A percentile compares a stretch with the other conserved stretches of the same genome.
phyloP scores from a whole-genome alignment of 2,113 vertebrate species.

The Apeltes quadracus region DNA sequence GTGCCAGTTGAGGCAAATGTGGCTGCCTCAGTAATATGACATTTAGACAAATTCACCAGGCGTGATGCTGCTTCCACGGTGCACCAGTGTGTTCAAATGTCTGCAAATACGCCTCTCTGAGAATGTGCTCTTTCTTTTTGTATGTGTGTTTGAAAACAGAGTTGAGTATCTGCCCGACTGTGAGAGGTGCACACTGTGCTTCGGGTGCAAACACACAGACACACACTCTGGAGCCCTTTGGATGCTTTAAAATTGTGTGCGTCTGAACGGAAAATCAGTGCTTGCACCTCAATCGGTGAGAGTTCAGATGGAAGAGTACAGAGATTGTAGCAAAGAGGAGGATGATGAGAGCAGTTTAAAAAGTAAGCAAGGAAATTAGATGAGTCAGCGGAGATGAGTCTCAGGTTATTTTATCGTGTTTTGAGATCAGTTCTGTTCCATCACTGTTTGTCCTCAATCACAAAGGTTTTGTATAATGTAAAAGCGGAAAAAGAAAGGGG shows the following conservation, averaged over 20 bases:
- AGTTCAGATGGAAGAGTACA: conserved; percentile 65
- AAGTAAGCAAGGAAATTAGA: conserved; percentile 47
- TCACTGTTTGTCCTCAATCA: conserved; percentile 53
- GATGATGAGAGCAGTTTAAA: conserved; percentile 41
- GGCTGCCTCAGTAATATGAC: conserved; percentile 59
- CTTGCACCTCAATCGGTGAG: conserved; percentile 67
- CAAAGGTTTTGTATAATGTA: conserved; percentile 34
- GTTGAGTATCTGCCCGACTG: conserved; percentile 42
- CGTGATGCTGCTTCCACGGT: conserved; percentile 42
- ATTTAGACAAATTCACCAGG: conserved; percentile 63
- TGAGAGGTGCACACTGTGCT: conserved; percentile 32
- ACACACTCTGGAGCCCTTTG: conserved; percentile 39
- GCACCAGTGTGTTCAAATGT: conserved; percentile 32
- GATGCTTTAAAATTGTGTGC: conserved; percentile 46
- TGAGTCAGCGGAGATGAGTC: conserved; percentile 42
- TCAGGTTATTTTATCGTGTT: conserved; percentile 47
- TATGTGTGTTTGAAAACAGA: conserved; percentile 41
- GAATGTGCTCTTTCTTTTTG: neutral
- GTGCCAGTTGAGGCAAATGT: conserved; percentile 46
- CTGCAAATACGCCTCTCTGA: conserved; percentile 32
- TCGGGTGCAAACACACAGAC: conserved; percentile 23
- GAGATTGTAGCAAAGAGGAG: conserved; percentile 44
- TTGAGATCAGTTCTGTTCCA: conserved; percentile 49
- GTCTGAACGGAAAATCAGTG: conserved; percentile 31
- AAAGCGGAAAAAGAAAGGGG: conserved; percentile 1